These are phyloP conservation scores for Lethrus apterus DNA, from an alignment of 1,140 invertebrate species.

Conservation along the genomic window DNA sequence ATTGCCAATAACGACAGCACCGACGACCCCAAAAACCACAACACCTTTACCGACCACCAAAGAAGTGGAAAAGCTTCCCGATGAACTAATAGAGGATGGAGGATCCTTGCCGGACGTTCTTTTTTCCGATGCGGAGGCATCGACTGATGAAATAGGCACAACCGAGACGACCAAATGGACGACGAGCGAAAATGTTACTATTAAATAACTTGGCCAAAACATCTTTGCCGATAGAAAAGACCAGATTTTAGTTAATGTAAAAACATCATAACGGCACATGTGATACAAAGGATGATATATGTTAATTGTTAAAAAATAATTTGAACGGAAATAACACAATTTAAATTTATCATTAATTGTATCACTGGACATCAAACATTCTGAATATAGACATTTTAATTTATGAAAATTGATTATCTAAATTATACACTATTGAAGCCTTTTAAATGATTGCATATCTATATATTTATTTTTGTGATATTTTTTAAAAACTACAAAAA, in stretches of 20 bases:
- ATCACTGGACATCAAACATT: conserved; percentile 5
- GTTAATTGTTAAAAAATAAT: conserved; percentile 3
- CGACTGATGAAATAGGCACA: conserved; percentile 16
- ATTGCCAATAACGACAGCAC: conserved; percentile 25
- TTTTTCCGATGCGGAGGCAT: conserved; percentile 26
- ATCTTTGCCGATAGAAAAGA: not conserved
- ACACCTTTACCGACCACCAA: conserved; percentile 14
- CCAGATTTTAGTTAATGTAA: conserved; percentile 9
- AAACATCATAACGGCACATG: conserved; percentile 8
- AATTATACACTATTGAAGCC: conserved; percentile 1
- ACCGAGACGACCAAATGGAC: conserved; percentile 10
- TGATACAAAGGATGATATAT: conserved; percentile 11
- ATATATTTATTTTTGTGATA: too few relatives aligned
- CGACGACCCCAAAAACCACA: conserved; percentile 21
- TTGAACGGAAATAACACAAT: not conserved
- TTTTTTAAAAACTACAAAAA: too few relatives aligned
- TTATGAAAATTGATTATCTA: too few relatives aligned
- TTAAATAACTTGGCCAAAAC: conserved; percentile 19
- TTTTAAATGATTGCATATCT: too few relatives aligned
- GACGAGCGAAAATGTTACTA: conserved; percentile 20
- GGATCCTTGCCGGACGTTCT: conserved; percentile 33
- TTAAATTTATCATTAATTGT: conserved; percentile 8
- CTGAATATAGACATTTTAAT: conserved; percentile 2
- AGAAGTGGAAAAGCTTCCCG: conserved; percentile 44
- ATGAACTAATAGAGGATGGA: conserved; percentile 39